Evolutionary conservation across 2,797 vertebrate genomes (phyloP).

Genomic region (Myioborus miniatus): DNA sequence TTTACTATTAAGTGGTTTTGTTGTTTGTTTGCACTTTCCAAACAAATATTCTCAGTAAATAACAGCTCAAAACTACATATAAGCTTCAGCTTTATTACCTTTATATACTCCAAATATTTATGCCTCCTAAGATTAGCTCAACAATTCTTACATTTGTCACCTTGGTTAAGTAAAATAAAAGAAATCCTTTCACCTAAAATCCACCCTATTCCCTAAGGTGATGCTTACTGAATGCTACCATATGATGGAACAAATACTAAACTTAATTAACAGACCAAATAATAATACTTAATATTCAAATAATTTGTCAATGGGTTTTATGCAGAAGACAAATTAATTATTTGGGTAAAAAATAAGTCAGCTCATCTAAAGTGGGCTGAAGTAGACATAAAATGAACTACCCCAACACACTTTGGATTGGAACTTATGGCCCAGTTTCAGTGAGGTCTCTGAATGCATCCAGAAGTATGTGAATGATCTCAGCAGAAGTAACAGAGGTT

Average conservation of each 20-base stretch:
- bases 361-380: neutral
- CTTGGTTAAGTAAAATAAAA: neutral
- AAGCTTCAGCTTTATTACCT: neutral
- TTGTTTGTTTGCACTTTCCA: neutral
- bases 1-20: neutral
- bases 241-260: neutral
- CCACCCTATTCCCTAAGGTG: neutral
- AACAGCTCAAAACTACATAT: neutral
- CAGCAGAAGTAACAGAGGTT: neutral
- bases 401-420: neutral
- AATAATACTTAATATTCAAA: neutral
- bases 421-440: neutral
- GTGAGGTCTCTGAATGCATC: neutral
- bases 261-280: neutral
- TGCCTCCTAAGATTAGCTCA: neutral
- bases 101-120: neutral
- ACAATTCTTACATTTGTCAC: neutral
- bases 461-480: neutral
- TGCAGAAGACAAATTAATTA: neutral
- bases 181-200: neutral
- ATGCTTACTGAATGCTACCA: neutral
- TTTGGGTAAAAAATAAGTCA: neutral
- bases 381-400: neutral
- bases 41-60: constrained; percentile 18
- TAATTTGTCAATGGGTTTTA: neutral